Base-by-base conservation (phyloP, 2,888 invertebrate genomes). In the Eupsilia transversa region DNA sequence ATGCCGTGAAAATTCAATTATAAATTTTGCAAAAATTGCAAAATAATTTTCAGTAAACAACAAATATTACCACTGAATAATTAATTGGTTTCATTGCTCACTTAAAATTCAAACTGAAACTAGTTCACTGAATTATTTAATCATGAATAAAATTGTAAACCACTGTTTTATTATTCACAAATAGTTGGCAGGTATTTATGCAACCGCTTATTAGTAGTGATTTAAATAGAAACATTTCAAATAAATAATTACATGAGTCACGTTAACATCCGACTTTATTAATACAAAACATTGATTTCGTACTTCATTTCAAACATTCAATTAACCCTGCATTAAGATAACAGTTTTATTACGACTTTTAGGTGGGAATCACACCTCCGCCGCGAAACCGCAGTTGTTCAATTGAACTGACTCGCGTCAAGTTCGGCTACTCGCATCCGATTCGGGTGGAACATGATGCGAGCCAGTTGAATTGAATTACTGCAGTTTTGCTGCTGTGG, bases 231-330 rank as follows among this genome's bases (percentile, higher is more conserved):
- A 66, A 35, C 6, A 57, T 60, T 41, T 12, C 33, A 52, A 27
- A 52, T 23, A 46, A 68, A 70, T 81, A 30, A 64, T 79, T 65
- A 56, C 17, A 17, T 30, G 3, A 49, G 41, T 14, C 60, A 60
- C 46, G 33, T 54, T 23, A 68, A 49, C 17, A 54, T 35, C 9
- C 12, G n/a, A 27, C 17, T 46, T 38, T n/a, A 49, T 59, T 66
- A 12, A 46, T 27, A 60, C 9, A 30, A 73, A 72, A 72, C 64
- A 74, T 67, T 59, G 49, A 61, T 61, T 64, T 38, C 41, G 23
- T 75, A 67, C 56, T 70, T 57, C n/a, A n/a, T n/a, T n/a, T n/a
- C n/a, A 63, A 65, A 46, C 64, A 77, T 86, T 71, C 74, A 79
- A 75, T 80, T 77, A 17, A 56, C 65, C 67, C 68, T 23, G 30